These are phyloP conservation scores for Seladonia tumulorum DNA, from an alignment of 2,888 invertebrate genomes.

Conservation along the genomic window DNA sequence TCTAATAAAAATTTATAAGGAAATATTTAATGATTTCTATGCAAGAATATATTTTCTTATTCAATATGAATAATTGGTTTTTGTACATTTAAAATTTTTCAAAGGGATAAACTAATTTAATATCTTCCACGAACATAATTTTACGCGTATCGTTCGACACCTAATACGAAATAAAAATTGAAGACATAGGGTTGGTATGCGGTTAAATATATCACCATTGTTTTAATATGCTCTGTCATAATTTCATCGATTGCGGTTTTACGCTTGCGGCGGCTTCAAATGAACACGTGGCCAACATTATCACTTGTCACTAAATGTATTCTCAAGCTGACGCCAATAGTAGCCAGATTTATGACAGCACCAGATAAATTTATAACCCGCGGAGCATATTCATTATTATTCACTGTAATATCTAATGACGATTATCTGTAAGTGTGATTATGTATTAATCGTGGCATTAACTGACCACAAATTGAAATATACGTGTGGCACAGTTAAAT, in stretches of 20 bases:
- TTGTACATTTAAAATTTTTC: neutral
- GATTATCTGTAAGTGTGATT: neutral
- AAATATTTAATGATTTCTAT: neutral
- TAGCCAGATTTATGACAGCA: conserved; percentile 9
- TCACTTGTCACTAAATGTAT: conserved; percentile 61
- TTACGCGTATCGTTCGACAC: neutral
- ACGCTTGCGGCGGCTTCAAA: neutral
- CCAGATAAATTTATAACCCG: conserved; percentile 12
- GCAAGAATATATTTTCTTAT: neutral
- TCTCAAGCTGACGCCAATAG: conserved; percentile 51
- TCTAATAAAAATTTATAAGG: neutral
- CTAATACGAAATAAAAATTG: neutral
- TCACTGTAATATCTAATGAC: neutral
- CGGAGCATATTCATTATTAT: neutral
- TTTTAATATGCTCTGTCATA: conserved; percentile 46
- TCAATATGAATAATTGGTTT: neutral
- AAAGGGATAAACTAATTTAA: neutral
- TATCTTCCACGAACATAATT: neutral
- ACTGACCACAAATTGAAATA: neutral
- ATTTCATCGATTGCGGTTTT: conserved; percentile 54
- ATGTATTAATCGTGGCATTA: neutral
- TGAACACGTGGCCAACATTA: conserved; percentile 46
- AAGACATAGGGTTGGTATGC: neutral
- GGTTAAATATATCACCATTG: conserved; percentile 35
- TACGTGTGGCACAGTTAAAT: no score